Evolutionary conservation across 2,113 vertebrate genomes (phyloP).

Genomic region (Oreochromis tanganicae): DNA sequence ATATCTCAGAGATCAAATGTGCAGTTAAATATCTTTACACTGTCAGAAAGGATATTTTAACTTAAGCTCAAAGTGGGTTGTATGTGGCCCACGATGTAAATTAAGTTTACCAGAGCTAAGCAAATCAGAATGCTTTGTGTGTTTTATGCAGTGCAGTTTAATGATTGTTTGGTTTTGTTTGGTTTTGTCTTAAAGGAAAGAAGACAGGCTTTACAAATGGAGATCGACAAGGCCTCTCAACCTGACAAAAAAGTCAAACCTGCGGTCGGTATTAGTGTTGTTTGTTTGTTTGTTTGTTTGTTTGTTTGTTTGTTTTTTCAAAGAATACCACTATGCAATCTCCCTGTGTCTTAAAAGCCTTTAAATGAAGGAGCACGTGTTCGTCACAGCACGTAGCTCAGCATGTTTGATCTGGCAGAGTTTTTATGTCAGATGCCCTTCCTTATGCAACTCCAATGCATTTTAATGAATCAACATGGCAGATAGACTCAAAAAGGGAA

Average conservation of each 20-base stretch:
- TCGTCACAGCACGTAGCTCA: background rate
- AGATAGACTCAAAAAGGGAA: background rate
- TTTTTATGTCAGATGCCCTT: background rate
- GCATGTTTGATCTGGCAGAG: background rate
- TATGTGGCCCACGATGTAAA: background rate
- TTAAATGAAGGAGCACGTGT: accelerated
- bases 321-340: background rate
- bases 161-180: background rate
- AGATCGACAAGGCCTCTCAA: constrained; percentile 58
- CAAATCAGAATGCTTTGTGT: background rate
- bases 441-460: background rate
- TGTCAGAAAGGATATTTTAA: background rate
- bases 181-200: constrained; percentile 42
- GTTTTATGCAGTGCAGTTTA: background rate
- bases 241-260: constrained; percentile 1
- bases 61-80: background rate
- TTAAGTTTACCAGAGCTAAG: background rate
- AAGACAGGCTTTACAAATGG: constrained; percentile 59
- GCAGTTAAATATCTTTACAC: background rate
- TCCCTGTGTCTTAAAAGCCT: background rate
- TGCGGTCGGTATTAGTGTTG: constrained; percentile 19
- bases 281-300: background rate
- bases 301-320: background rate
- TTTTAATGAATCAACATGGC: background rate
- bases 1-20: background rate